These are phyloP conservation scores for Rhea pennata DNA, from an alignment of 2,113 vertebrate genomes.

Conservation along the genomic window DNA sequence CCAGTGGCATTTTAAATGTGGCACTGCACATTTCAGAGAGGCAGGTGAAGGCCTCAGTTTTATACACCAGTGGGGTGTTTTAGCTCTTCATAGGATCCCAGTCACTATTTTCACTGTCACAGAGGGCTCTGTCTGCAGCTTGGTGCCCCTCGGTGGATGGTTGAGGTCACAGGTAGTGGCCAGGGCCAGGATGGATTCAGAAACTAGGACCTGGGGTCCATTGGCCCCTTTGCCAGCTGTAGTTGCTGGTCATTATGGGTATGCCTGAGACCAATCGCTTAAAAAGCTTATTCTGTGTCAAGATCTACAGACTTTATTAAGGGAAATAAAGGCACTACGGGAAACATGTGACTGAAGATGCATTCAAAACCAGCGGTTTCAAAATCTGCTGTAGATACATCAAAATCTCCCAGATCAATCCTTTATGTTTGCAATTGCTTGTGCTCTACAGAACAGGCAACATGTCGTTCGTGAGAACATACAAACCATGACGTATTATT, in stretches of 20 bases:
- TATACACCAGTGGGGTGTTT: not conserved
- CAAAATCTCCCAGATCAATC: not conserved
- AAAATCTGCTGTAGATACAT: not conserved
- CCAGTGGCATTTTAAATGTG: not conserved
- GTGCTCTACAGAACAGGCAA: not conserved
- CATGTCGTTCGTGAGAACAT: not conserved
- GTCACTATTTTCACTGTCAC: not conserved
- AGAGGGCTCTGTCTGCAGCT: not conserved
- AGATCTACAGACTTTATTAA: not conserved
- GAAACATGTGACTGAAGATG: not conserved
- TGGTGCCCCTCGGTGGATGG: fast-evolving
- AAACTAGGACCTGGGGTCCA: no score
- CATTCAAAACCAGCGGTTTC: not conserved
- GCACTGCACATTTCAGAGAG: not conserved
- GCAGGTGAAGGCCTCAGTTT: not conserved
- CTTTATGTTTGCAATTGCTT: not conserved
- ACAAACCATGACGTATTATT: not conserved
- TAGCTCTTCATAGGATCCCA: not conserved
- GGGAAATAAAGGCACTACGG: not conserved
- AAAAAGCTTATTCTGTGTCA: not conserved
- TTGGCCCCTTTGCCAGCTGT: not conserved
- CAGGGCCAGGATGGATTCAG: not conserved
- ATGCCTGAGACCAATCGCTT: not conserved
- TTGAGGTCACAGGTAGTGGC: not conserved
- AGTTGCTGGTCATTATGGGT: not conserved